Base-by-base conservation (phyloP, 2,797 vertebrate species). In the Dallia pectoralis region DNA sequence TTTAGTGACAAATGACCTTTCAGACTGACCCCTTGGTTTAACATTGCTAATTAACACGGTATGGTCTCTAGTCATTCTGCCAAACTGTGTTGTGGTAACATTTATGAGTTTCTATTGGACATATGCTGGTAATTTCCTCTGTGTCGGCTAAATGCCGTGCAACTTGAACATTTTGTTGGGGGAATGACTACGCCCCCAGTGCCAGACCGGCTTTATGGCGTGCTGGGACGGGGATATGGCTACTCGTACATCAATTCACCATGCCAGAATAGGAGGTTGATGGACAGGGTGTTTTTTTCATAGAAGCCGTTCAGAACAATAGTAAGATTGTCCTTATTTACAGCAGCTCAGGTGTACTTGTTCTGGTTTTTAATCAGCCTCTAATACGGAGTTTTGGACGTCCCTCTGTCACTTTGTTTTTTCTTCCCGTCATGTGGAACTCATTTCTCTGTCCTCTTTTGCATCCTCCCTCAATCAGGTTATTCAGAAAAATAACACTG, bases 361-460 rank as follows among this genome's bases (percentile, higher is more conserved):
- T 51, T 51, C 49, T 51, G 48, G 19, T 56, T 22, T 49, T 56
- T n/a, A 51, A n/a, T 51, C 49, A 18, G 15, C 18, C 6, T 36
- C 33, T 53, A 19, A 9, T 22, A 12, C 19, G 51, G 51, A 53
- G 19, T 53, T n/a, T 2, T 19, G 51, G 51, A 8, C 77, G 71
- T 74, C 74, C 88, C 85, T 69, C 83, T 85, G 84, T 84, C 78
- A 65, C n/a, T 79, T 75, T n/a, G 85, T 87, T 88, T 86, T 85
- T 84, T 84, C 91, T 84, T 90, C 90, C 76, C 91, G 91, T 91
- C 94, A 95, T 93, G 93, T 95, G 94, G 93, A 94, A 93, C 93
- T 93, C 92, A 95, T 95, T 94, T 94, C 85, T 51, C 71, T 15
- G 32, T 9, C n/a, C 33, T 32, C 16, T 36, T 65, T 65, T 82